phyloP scores from a whole-genome alignment of 1,140 invertebrate species.

The roundworm (Caenorhabditis elegans) region WBcel235 BX284605.5:2764501-2765000 shows the following conservation, averaged over 20 bases:
- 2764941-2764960: conserved; percentile 43
- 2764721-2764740: conserved; percentile 79
- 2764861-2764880: conserved; percentile 59
- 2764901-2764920: conserved; percentile 48
- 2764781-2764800: conserved; percentile 79
- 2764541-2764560: conserved; percentile 77
- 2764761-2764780: conserved; percentile 78
- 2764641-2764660: no score
- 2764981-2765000: conserved; percentile 37
- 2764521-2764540: conserved; percentile 72
- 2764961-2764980: conserved; percentile 2
- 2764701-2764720: conserved; percentile 87
- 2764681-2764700: conserved; percentile 78
- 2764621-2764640: conserved; percentile 12
- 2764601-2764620: conserved; percentile 82
- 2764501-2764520: background rate
- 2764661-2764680: conserved; percentile 49
- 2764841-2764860: background rate
- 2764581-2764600: conserved; percentile 86
- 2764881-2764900: conserved; percentile 56
- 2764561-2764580: conserved; percentile 76
- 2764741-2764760: conserved; percentile 82
- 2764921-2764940: conserved; percentile 39
- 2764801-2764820: conserved; percentile 71
- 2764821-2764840: conserved; percentile 19